Percentiles rank a stretch among this genome's conserved stretches.
Evolutionary conservation across 2,113 vertebrate species (phyloP).

Genomic region (Lycaon pictus): DNA sequence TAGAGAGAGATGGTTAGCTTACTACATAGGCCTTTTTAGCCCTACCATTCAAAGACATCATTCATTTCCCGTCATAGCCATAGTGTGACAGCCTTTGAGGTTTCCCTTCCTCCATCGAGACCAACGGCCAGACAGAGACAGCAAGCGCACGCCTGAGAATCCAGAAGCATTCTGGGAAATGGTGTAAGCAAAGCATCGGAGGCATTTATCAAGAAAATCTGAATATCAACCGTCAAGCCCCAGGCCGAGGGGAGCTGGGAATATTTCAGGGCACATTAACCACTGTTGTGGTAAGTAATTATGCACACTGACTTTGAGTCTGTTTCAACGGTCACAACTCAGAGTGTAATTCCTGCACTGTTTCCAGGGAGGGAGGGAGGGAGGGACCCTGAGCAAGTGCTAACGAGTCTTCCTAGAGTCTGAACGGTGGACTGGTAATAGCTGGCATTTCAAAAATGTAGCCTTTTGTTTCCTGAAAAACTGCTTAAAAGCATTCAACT

Average conservation of each 20-base stretch:
- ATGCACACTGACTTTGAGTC: slow-evolving; percentile 78
- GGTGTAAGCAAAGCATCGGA: slow-evolving; percentile 49
- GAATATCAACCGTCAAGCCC: slow-evolving; percentile 74
- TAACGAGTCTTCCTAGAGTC: slow-evolving; percentile 60
- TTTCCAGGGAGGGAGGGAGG: slow-evolving; percentile 62
- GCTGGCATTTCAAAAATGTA: slow-evolving; percentile 77
- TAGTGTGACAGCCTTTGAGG: background rate
- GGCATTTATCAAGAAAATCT: slow-evolving; percentile 76
- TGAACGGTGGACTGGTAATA: slow-evolving; percentile 69
- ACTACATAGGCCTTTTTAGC: background rate
- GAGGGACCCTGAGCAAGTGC: background rate
- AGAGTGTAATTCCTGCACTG: slow-evolving; percentile 60
- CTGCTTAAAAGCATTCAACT: slow-evolving; percentile 78
- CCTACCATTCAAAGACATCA: background rate
- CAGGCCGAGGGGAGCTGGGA: slow-evolving; percentile 60
- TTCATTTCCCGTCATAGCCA: background rate
- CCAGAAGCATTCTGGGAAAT: slow-evolving; percentile 59
- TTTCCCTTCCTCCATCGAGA: background rate
- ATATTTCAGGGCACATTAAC: slow-evolving; percentile 83
- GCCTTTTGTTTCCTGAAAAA: slow-evolving; percentile 78
- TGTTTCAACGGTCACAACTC: slow-evolving; percentile 76
- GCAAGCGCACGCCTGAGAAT: background rate
- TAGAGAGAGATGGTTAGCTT: background rate
- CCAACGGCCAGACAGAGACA: background rate
- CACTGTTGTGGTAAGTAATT: slow-evolving; percentile 82